Evolutionary conservation across 2,888 invertebrate species (phyloP).

Genomic region (Heteropelma amictum): DNA sequence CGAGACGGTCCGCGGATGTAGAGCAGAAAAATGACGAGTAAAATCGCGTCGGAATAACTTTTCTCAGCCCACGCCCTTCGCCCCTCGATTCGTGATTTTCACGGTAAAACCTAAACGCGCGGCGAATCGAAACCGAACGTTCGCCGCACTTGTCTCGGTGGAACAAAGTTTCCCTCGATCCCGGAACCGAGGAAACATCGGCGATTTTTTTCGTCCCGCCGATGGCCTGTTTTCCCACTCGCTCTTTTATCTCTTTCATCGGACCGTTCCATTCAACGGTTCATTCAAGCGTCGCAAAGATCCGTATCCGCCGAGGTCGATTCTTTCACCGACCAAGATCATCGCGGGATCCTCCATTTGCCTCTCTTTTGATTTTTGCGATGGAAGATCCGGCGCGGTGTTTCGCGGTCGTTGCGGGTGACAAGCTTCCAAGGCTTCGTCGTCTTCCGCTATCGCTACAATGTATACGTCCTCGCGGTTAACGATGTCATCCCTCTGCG

Average conservation of each 20-base stretch:
- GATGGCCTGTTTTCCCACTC: not conserved
- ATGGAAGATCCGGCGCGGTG: constrained; percentile 58
- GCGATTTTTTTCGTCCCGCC: not conserved
- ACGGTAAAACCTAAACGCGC: too few relatives aligned
- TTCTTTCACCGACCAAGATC: constrained; percentile 1
- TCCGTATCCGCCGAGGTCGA: constrained; percentile 39
- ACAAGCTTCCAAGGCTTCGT: constrained; percentile 55
- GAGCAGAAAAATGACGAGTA: too few relatives aligned
- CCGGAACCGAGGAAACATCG: not conserved
- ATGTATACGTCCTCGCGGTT: not conserved
- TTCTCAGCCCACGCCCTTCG: too few relatives aligned
- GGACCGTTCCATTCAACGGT: constrained; percentile 40
- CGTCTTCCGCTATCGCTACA: constrained; percentile 33
- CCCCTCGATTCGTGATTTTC: too few relatives aligned
- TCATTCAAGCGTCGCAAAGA: constrained; percentile 39
- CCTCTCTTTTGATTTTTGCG: constrained; percentile 29
- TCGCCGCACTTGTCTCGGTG: too few relatives aligned
- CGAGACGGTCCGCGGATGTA: too few relatives aligned
- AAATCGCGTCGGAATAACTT: too few relatives aligned
- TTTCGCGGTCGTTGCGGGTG: constrained; percentile 47
- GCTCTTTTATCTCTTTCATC: not conserved
- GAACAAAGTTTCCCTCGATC: too few relatives aligned
- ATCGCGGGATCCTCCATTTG: not conserved
- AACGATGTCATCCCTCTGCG: constrained; percentile 21
- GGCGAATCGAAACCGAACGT: too few relatives aligned